Conservation (phyloP, 2,797 vertebrate genomes). For the Aeoliscus strigatus region DNA sequence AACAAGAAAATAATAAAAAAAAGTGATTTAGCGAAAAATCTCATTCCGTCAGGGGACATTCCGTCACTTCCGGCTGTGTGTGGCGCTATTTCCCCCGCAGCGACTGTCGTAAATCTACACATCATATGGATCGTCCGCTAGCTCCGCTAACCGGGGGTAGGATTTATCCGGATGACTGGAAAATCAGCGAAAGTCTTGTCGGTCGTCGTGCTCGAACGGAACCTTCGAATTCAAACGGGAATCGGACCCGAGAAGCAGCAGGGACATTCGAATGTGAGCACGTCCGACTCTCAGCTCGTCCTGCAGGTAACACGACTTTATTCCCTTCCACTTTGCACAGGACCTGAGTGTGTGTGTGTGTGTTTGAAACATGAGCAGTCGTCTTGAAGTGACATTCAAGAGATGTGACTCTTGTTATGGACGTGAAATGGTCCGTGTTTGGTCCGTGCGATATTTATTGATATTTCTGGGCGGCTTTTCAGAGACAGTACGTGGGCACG, state of each 20-base stretch:
- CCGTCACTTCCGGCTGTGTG: slow-evolving; percentile 57
- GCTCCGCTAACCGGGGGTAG: not conserved
- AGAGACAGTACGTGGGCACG: no score
- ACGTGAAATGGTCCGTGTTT: no score
- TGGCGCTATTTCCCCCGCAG: slow-evolving; percentile 12
- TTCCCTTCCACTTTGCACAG: no score
- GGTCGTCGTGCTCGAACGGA: slow-evolving; percentile 8
- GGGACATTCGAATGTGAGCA: not conserved
- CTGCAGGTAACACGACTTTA: slow-evolving; percentile 17
- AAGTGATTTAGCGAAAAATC: no score
- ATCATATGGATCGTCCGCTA: not conserved
- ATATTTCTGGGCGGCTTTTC: no score
- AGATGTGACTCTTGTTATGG: no score
- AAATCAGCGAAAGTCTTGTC: slow-evolving; percentile 23
- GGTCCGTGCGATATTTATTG: no score
- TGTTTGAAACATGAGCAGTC: no score
- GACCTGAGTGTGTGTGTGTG: no score
- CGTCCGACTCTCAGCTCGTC: not conserved
- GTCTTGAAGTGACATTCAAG: no score
- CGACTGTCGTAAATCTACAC: slow-evolving; percentile 3
- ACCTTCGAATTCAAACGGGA: slow-evolving; percentile 14
- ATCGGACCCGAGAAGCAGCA: not conserved
- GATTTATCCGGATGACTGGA: accelerated
- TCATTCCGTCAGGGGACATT: no score
- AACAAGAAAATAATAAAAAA: no score